Evolutionary conservation across 1,140 invertebrate species (phyloP).

Genomic region (Andricus grossulariae): DNA sequence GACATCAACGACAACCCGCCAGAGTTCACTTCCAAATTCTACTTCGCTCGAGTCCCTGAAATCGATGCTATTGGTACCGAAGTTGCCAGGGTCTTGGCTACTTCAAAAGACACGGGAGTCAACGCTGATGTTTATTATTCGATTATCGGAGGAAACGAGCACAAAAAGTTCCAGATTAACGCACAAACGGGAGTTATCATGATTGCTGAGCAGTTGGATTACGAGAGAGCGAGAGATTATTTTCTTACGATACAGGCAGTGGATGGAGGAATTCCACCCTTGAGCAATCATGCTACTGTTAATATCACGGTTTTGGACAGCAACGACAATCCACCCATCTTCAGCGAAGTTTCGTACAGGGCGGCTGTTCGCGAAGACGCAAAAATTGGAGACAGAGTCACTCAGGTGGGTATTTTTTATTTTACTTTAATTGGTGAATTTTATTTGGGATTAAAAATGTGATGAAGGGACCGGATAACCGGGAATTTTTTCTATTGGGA

Average conservation of each 20-base stretch:
- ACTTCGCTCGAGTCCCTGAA: conserved; percentile 85
- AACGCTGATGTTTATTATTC: conserved; percentile 95
- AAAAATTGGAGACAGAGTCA: conserved; percentile 81
- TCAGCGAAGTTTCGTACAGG: conserved; percentile 87
- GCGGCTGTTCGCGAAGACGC: conserved; percentile 88
- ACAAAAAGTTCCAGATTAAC: conserved; percentile 89
- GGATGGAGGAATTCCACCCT: conserved; percentile 90
- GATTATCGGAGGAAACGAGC: conserved; percentile 91
- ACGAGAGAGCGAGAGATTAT: conserved; percentile 90
- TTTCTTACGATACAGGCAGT: conserved; percentile 92
- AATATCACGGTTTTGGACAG: conserved; percentile 92
- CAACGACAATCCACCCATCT: conserved; percentile 93
- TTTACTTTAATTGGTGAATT: too few relatives aligned
- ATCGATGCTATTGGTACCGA: conserved; percentile 85
- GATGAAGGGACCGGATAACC: too few relatives aligned
- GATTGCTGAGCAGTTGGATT: conserved; percentile 88
- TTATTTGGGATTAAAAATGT: too few relatives aligned
- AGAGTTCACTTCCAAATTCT: conserved; percentile 89
- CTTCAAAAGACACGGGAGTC: conserved; percentile 93
- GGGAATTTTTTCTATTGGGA: too few relatives aligned
- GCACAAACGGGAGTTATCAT: conserved; percentile 84
- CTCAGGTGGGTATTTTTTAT: conserved; percentile 77
- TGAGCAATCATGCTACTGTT: conserved; percentile 90
- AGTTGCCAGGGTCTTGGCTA: conserved; percentile 88
- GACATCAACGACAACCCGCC: conserved; percentile 96